Conservation (phyloP, 2,113 vertebrate species). For the Trogon surrucura region DNA sequence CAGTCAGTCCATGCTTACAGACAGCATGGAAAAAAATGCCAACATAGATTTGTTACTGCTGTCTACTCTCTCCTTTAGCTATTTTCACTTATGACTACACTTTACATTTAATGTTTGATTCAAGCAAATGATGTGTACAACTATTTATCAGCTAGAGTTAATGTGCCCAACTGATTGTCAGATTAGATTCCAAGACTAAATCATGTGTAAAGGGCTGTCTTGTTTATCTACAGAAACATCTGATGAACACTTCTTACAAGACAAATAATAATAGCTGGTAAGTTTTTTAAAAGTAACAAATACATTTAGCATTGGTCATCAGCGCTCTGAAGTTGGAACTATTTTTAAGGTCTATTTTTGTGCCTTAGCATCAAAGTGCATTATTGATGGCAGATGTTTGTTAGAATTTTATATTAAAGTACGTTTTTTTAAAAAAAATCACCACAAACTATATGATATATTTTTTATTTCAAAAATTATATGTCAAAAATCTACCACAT, state of each 20-base stretch:
- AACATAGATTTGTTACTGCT: not conserved
- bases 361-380: not conserved
- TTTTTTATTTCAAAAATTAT: not conserved
- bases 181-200: not conserved
- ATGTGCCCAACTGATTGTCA: not conserved
- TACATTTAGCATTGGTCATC: not conserved
- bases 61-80: not conserved
- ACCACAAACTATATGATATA: not conserved
- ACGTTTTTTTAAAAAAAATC: not conserved
- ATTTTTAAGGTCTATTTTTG: not conserved
- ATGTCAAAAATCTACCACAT: not conserved
- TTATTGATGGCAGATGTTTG: not conserved
- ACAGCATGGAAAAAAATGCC: not conserved
- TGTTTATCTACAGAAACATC: not conserved
- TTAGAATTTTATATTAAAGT: not conserved
- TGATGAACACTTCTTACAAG: not conserved
- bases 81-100: not conserved
- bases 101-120: conserved; percentile 3
- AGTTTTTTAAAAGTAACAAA: not conserved
- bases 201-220: not conserved
- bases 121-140: not conserved
- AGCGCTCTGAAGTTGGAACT: not conserved
- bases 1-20: not conserved
- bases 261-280: not conserved
- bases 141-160: not conserved